Evolutionary conservation across 2,888 invertebrate genomes (phyloP), one percentile per base, ranked within the genome.

Genomic region (Aricia artaxerxes): DNA sequence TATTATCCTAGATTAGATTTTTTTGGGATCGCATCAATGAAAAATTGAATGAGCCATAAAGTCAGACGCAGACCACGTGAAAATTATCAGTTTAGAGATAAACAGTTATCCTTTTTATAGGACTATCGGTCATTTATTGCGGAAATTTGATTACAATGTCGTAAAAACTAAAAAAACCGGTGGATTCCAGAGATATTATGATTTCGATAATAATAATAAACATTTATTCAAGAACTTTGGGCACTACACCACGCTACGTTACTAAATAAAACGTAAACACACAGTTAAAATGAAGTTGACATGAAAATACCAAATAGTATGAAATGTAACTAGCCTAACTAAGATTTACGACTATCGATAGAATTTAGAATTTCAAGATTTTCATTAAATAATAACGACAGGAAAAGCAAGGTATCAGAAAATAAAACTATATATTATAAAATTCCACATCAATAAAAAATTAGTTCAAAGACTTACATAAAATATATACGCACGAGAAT

Each of bases 401-500:
- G 24, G 24, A 24, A 24, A 24, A 24, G 24, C 24, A 24, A 24
- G 24, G 24, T 24, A 24, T 24, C 24, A 24, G 24, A 24, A 24
- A 24, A 24, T 24, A 24, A 24, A 24, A 24, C 24, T 24, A 24
- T 24, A 24, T 24, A 24, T 24, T 49, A 49, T 49, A 49, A 49
- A 49, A 49, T 49, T 49, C 49, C 49, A 9, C 49, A 49, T 9
- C 2, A 49, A 49, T 9, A 11, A 11, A 49, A 49, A 44, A 2
- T 3, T 2, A 6, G 0, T 49, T 78, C 6, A 31, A n/a, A 72
- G 6, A 86, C 90, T 92, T 92, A 95, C 97, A 95, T 82, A 96
- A 88, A 83, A 97, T 96, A 86, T 97, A 97, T 77, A 95, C 96
- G n/a, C 96, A 95, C 6, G 96, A 95, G 85, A 96, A 97, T 6